Conservation (phyloP, 1,140 invertebrate genomes). For the Sitobion miscanthi region DNA sequence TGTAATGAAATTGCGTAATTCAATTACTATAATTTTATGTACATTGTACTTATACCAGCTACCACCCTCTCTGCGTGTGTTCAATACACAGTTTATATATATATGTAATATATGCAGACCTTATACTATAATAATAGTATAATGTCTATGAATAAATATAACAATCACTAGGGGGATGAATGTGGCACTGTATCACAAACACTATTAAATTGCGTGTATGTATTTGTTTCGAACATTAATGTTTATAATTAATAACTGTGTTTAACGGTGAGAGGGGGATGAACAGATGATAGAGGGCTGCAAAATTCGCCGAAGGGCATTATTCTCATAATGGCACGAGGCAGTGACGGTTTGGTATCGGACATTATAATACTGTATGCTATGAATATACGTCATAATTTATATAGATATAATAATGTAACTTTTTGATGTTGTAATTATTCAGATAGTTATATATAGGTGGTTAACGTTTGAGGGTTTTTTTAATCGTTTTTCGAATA, state of each 20-base stretch:
- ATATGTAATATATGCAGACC: background rate
- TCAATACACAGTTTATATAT: background rate
- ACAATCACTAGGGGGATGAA: constrained; percentile 1
- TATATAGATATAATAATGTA: background rate
- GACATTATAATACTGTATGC: background rate
- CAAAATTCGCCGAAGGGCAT: background rate
- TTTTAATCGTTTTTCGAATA: background rate
- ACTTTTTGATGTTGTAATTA: background rate
- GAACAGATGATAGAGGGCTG: too few relatives aligned
- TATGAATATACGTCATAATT: background rate
- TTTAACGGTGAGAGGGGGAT: background rate
- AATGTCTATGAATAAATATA: background rate
- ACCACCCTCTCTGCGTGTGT: background rate
- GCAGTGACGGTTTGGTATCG: background rate
- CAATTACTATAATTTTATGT: background rate
- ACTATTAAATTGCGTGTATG: background rate
- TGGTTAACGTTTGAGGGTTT: background rate
- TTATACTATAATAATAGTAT: background rate
- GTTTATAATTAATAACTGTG: background rate
- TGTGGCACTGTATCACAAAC: background rate
- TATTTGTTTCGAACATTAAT: constrained; percentile 4
- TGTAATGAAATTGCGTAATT: background rate
- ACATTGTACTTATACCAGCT: background rate
- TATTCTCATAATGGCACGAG: background rate
- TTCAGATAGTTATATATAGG: background rate